Percentiles rank a stretch among this genome's conserved stretches.
These are phyloP conservation scores for Gallinago solitaria DNA, from an alignment of 2,797 vertebrate genomes.

Conservation along the genomic window DNA sequence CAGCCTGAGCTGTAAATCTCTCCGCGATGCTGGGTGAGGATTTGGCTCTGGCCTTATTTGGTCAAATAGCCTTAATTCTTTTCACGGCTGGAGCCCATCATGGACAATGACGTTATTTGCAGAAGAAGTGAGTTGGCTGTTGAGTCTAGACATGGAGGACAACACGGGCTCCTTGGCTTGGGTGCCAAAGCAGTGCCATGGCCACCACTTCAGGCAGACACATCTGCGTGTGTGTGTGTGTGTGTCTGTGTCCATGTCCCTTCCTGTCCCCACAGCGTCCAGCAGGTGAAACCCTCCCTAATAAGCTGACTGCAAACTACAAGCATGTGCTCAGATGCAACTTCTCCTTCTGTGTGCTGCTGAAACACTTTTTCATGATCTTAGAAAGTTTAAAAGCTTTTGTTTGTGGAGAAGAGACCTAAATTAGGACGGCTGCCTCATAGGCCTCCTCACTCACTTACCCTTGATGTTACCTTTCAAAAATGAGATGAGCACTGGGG, in stretches of 20 bases:
- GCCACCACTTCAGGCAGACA: fast-evolving
- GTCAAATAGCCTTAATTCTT: background rate
- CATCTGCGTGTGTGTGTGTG: fast-evolving
- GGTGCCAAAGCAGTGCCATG: background rate
- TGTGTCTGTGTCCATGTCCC: fast-evolving
- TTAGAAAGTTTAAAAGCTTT: background rate
- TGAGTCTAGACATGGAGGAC: background rate
- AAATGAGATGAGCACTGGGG: background rate
- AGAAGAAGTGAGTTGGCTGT: background rate
- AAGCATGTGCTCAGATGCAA: background rate
- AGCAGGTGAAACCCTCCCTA: background rate
- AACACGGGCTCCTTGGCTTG: background rate
- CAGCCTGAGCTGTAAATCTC: background rate
- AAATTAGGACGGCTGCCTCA: background rate
- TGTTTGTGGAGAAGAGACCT: background rate
- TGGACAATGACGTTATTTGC: background rate
- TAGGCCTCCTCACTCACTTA: background rate
- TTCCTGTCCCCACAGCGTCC: background rate
- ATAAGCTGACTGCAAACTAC: background rate
- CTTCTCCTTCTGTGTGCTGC: background rate
- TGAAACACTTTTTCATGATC: background rate
- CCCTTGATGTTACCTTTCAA: background rate
- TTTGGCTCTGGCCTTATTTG: background rate
- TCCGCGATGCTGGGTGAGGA: background rate
- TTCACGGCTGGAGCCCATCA: background rate